Percentiles rank a stretch among this genome's conserved stretches.
These are phyloP conservation scores for Notarius quadriscutis DNA, from an alignment of 2,113 vertebrate species.

Conservation along the genomic window DNA sequence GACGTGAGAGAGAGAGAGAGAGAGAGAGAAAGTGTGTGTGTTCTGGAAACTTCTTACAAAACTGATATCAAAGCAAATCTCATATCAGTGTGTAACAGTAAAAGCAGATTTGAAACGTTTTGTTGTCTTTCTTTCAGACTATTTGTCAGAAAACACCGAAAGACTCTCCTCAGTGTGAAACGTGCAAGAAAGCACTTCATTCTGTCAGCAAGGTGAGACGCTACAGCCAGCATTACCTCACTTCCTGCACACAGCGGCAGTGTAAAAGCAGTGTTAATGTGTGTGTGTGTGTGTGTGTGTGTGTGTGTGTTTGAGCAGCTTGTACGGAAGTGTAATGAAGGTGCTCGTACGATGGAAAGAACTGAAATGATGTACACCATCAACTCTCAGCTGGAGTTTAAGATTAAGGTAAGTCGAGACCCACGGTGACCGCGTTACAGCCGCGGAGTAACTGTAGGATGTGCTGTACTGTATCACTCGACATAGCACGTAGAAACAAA, in stretches of 20 bases:
- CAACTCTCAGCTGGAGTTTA: conserved; percentile 95
- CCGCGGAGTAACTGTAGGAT: neutral
- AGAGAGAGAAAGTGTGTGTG: neutral
- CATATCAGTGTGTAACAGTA: neutral
- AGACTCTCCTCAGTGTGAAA: conserved; percentile 80
- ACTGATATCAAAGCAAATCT: neutral
- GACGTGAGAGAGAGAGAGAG: conserved; percentile 18
- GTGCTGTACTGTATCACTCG: too few species aligned
- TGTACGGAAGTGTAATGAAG: conserved; percentile 94
- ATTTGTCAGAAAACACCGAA: conserved; percentile 96
- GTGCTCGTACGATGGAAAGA: conserved; percentile 93
- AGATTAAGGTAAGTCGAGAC: conserved; percentile 86
- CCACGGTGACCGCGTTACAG: neutral
- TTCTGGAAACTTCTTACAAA: neutral
- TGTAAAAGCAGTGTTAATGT: neutral
- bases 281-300: conserved; percentile 11
- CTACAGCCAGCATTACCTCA: neutral
- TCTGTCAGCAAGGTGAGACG: conserved; percentile 89
- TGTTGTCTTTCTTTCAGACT: conserved; percentile 76
- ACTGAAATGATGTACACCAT: conserved; percentile 99
- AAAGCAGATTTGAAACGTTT: neutral
- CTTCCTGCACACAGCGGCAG: neutral
- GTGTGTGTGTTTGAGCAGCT: conserved; percentile 71
- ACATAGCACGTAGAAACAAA: too few species aligned
- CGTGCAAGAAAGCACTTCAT: conserved; percentile 86